phyloP scores from a whole-genome alignment of 2,888 invertebrate species.

The Nomada goodeniana region DNA sequence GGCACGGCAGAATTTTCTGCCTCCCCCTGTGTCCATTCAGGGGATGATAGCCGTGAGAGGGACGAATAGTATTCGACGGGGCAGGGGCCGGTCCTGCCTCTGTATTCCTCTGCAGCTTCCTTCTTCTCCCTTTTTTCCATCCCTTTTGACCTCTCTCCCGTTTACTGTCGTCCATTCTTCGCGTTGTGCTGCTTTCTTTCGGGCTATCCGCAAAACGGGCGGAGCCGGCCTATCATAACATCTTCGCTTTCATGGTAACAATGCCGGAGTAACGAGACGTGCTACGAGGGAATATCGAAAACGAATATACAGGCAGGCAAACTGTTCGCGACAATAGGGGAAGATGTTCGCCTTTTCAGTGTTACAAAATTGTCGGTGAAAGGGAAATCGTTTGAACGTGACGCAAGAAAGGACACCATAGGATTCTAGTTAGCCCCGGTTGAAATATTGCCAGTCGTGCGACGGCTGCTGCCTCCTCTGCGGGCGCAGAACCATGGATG shows the following conservation, averaged over 20 bases:
- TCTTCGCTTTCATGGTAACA: slow-evolving; percentile 64
- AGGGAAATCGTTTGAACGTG: not conserved
- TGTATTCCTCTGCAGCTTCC: slow-evolving; percentile 4
- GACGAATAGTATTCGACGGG: slow-evolving; percentile 33
- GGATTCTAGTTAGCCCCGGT: no score
- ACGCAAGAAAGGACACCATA: not conserved
- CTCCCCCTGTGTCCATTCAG: slow-evolving; percentile 60
- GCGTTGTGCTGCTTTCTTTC: slow-evolving; percentile 8
- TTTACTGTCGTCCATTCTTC: slow-evolving; percentile 5
- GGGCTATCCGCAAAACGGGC: slow-evolving; percentile 61
- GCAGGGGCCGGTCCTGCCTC: slow-evolving; percentile 35
- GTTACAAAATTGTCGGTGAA: not conserved
- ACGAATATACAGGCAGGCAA: slow-evolving; percentile 25
- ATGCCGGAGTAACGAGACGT: slow-evolving; percentile 68
- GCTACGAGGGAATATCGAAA: slow-evolving; percentile 49
- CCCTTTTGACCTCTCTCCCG: not conserved
- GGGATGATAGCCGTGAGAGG: slow-evolving; percentile 70
- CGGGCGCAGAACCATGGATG: no score
- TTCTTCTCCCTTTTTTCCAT: slow-evolving; percentile 1
- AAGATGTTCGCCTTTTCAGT: not conserved
- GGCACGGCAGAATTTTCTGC: slow-evolving; percentile 56
- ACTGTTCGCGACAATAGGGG: not conserved
- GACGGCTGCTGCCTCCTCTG: no score
- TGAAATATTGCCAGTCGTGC: no score
- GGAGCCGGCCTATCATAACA: slow-evolving; percentile 66